Conservation (phyloP, 2,113 vertebrate genomes). For the Leptobrachium leishanense region DNA sequence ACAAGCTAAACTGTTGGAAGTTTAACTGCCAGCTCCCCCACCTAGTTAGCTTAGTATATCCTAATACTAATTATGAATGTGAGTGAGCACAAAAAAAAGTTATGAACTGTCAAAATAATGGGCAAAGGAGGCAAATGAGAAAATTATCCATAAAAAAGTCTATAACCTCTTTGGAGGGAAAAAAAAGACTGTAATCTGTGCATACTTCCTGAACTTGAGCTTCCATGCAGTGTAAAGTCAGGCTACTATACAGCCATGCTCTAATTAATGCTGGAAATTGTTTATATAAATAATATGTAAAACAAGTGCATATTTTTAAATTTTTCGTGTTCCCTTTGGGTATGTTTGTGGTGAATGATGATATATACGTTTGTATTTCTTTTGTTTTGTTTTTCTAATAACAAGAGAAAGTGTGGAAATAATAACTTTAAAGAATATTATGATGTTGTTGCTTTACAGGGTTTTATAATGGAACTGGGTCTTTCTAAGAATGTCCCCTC, state of each 20-base stretch:
- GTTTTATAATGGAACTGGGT: constrained; percentile 69
- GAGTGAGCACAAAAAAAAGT: constrained; percentile 1
- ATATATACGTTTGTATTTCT: too few species aligned
- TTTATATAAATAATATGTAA: too few species aligned
- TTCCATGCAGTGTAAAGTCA: constrained; percentile 7
- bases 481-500: constrained; percentile 66
- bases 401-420: too few species aligned
- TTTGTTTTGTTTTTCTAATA: too few species aligned
- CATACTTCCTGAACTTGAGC: neutral
- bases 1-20: constrained; percentile 21
- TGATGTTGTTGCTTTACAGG: constrained; percentile 55
- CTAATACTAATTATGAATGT: constrained; percentile 31
- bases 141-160: constrained; percentile 24
- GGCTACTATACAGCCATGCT: constrained; percentile 31
- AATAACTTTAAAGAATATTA: constrained; percentile 33
- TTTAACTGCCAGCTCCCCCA: constrained; percentile 5
- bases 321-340: too few species aligned
- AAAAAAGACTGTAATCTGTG: constrained; percentile 6
- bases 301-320: too few species aligned
- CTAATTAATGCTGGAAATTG: too few species aligned
- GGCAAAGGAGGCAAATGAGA: constrained; percentile 22
- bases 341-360: too few species aligned
- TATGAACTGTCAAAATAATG: constrained; percentile 41
- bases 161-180: neutral
- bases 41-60: neutral